Percentiles rank a stretch among this genome's conserved stretches.
Conservation (phyloP, 2,888 invertebrate genomes). For the Carabus problematicus region DNA sequence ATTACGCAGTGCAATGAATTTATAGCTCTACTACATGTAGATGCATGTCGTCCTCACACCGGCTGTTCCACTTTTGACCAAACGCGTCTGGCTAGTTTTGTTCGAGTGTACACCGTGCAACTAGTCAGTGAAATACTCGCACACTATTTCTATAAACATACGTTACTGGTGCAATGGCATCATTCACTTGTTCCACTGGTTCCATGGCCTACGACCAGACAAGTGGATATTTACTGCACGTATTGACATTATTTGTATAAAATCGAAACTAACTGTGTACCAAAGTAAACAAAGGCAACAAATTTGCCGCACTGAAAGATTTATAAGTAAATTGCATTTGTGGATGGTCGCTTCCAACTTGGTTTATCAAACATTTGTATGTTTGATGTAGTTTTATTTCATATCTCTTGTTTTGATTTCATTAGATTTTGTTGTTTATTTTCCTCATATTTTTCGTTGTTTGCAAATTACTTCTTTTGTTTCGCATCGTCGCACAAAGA, state of each 20-base stretch:
- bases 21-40: slow-evolving; percentile 20
- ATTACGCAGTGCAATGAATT: slow-evolving; percentile 29
- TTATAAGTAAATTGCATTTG: slow-evolving; percentile 31
- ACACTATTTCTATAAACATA: neutral
- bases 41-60: neutral
- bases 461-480: too few relatives aligned
- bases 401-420: too few relatives aligned
- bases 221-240: slow-evolving; percentile 21
- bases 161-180: neutral
- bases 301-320: slow-evolving; percentile 32
- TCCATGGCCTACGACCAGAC: slow-evolving; percentile 8
- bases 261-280: slow-evolving; percentile 25
- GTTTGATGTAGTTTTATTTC: too few relatives aligned
- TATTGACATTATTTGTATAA: slow-evolving; percentile 37
- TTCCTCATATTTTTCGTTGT: too few relatives aligned
- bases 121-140: slow-evolving; percentile 5
- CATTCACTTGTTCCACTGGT: neutral
- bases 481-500: too few relatives aligned
- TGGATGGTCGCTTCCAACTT: too few relatives aligned
- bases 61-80: slow-evolving; percentile 24
- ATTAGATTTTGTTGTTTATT: too few relatives aligned
- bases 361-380: too few relatives aligned
- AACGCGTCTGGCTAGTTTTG: slow-evolving; percentile 14
- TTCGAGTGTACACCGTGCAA: slow-evolving; percentile 8
- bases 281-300: slow-evolving; percentile 14